A percentile compares a stretch with the other conserved stretches of the same genome.
These are phyloP conservation scores for Rattus rattus DNA, from an alignment of 2,113 vertebrate genomes.

Conservation along the genomic window DNA sequence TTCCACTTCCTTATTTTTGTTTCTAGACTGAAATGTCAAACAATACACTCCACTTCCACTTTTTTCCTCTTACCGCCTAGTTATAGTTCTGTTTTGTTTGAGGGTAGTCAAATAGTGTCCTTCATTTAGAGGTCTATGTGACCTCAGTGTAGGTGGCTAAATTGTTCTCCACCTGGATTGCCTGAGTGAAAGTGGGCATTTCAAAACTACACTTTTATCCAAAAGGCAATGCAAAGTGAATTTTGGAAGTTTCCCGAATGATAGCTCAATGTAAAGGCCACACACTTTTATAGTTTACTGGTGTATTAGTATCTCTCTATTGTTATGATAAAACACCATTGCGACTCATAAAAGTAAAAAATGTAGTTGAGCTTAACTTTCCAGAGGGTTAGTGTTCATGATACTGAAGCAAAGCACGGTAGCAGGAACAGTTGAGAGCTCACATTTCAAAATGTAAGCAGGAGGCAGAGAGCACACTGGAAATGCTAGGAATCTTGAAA, in stretches of 20 bases:
- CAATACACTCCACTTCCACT: constrained; percentile 31
- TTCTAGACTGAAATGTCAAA: constrained; percentile 46
- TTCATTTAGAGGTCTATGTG: background rate
- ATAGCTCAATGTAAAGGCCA: background rate
- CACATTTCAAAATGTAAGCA: background rate
- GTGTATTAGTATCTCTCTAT: background rate
- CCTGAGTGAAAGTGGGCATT: background rate
- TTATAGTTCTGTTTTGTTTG: constrained; percentile 59
- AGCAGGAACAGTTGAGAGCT: background rate
- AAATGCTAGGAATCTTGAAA: background rate
- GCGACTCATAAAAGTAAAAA: background rate
- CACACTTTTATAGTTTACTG: background rate
- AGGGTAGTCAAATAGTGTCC: constrained; percentile 47
- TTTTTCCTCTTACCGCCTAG: constrained; percentile 23
- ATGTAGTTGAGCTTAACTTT: background rate
- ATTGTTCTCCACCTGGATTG: background rate
- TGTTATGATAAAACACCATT: background rate
- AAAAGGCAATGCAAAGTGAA: constrained; percentile 52
- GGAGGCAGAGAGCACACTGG: background rate
- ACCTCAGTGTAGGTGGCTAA: background rate
- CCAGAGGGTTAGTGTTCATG: background rate
- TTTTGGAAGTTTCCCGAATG: constrained; percentile 16
- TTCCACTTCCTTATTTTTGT: constrained; percentile 55
- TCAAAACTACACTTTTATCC: background rate
- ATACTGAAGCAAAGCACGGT: background rate